Conservation (phyloP, 1,140 invertebrate species). For the Thaumatotibia leucotreta region DNA sequence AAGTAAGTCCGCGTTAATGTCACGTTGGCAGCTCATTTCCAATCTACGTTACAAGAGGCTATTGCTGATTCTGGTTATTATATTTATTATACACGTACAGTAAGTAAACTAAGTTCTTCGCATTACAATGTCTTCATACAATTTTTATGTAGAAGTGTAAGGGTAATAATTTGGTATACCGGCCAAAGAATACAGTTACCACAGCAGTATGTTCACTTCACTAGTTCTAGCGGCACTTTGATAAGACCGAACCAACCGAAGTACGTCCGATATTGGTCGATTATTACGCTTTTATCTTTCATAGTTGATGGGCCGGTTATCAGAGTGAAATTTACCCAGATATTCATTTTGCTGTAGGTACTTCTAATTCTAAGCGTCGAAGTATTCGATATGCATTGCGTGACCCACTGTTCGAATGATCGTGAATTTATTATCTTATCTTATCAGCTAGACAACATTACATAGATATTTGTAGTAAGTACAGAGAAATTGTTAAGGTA, state of each 20-base stretch:
- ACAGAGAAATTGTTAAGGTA: not conserved
- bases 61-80: too few relatives aligned
- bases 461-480: not conserved
- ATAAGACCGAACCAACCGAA: not conserved
- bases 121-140: too few relatives aligned
- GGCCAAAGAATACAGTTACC: not conserved
- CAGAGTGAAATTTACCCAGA: not conserved
- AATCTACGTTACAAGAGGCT: too few relatives aligned
- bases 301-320: too few relatives aligned
- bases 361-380: not conserved
- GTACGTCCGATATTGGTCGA: not conserved
- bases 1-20: too few relatives aligned
- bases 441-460: not conserved
- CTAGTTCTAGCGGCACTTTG: not conserved
- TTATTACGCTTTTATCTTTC: not conserved
- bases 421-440: not conserved
- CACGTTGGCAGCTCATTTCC: too few relatives aligned
- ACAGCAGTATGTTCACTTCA: not conserved
- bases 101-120: too few relatives aligned
- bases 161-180: too few relatives aligned
- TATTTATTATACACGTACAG: too few relatives aligned
- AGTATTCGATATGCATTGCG: not conserved
- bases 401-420: not conserved
- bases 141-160: too few relatives aligned
- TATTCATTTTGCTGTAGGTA: not conserved